Evolutionary conservation across 1,140 invertebrate species (phyloP).

Genomic region (Drosophila littoralis): DNA sequence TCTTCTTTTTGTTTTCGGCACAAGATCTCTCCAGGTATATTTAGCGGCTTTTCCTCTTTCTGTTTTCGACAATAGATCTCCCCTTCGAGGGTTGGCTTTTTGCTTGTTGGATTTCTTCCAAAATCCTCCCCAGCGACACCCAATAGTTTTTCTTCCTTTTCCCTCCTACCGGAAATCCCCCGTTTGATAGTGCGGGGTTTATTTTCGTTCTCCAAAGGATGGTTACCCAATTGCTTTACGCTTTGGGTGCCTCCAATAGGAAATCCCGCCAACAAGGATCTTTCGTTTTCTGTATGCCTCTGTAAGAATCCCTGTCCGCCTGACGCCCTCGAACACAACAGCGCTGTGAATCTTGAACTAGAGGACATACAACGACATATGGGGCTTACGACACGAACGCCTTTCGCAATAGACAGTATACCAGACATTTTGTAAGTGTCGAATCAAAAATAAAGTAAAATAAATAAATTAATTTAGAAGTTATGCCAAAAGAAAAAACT

Average conservation of each 20-base stretch:
- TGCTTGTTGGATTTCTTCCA: no score
- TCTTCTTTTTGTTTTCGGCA: background rate
- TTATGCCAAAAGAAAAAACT: background rate
- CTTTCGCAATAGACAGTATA: slow-evolving; percentile 12
- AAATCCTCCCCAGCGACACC: no score
- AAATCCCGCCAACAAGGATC: no score
- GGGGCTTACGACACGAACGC: background rate
- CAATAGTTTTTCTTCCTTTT: no score
- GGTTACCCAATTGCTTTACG: no score
- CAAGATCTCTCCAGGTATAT: background rate
- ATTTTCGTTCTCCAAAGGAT: no score
- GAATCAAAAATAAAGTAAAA: background rate
- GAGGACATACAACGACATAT: slow-evolving; percentile 8
- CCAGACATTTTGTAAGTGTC: slow-evolving; percentile 1
- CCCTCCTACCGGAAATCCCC: no score
- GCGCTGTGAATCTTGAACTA: background rate
- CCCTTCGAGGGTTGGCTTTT: background rate
- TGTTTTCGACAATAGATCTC: background rate
- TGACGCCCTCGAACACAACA: background rate
- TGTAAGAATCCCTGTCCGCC: no score
- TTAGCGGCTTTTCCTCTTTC: background rate
- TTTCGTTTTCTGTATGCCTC: no score
- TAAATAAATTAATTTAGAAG: slow-evolving; percentile 4
- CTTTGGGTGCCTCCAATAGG: no score
- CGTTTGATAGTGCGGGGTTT: no score